phyloP scores from a whole-genome alignment of 2,888 invertebrate species.

The Chaitophorus viminalis region DNA sequence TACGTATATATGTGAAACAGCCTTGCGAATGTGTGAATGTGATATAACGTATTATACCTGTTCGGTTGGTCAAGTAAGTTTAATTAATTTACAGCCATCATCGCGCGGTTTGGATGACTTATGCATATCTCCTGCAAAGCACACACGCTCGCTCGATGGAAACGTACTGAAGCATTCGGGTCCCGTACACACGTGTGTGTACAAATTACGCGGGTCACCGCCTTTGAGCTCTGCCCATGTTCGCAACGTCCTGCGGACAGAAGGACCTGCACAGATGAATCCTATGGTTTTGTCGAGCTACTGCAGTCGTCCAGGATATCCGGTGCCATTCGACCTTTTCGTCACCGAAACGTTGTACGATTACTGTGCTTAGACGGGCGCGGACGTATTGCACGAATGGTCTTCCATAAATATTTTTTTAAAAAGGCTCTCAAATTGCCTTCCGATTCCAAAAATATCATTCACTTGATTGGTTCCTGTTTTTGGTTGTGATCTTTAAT shows the following conservation, averaged over 20 bases:
- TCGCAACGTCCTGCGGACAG: background rate
- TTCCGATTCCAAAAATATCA: no score
- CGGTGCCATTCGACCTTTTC: background rate
- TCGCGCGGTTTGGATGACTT: conserved; percentile 2
- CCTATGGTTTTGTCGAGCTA: background rate
- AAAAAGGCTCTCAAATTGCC: no score
- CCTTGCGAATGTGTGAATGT: background rate
- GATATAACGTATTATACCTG: background rate
- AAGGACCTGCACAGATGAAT: background rate
- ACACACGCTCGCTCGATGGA: no score
- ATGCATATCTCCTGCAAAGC: conserved; percentile 1
- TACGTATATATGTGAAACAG: background rate
- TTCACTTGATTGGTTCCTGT: no score
- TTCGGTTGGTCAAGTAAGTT: conserved; percentile 12
- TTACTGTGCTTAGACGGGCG: no score
- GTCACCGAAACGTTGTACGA: no score
- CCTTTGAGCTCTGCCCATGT: background rate
- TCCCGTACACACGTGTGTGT: background rate
- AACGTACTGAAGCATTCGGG: conserved; percentile 27
- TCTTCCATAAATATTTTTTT: no score
- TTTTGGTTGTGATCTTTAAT: no score
- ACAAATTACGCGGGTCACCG: conserved; percentile 37
- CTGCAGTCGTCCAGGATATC: background rate
- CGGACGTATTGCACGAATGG: no score
- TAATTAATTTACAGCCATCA: conserved; percentile 16